Base-by-base conservation (phyloP, 2,888 invertebrate species). In the Drosophila subquinaria region DNA sequence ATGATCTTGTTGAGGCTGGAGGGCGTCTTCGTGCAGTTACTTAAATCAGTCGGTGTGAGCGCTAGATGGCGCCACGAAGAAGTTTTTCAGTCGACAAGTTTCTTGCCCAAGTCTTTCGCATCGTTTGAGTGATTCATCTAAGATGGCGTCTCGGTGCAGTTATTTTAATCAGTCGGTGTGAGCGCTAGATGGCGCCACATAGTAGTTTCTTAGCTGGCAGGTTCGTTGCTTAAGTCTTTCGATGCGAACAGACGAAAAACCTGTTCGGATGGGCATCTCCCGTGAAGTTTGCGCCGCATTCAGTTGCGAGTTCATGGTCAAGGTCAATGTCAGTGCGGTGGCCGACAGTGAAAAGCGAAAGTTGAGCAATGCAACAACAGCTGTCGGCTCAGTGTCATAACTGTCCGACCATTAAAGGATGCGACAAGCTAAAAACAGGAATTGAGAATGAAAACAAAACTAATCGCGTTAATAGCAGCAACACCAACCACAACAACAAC, bases 161-260 rank as follows among this genome's bases (percentile, higher is more conserved):
- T 8, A 30, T 30, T 4, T n/a, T 2, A 40, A 11, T 30, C 30
- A 30, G 30, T 30, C 8, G 8, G 8, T 2, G 30, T 30, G 30
- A 30, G 30, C 20, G 17, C 4, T 20, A 48, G 48, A 48, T 9
- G 48, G 48, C 48, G 48, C 33, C 15, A 17, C 10, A 48, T 3
- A 5, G 4, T 27, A 33, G 10, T 15, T 23, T 23, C 10, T 36
- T 23, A 15, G 35, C 36, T 23, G 69, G 38, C 73, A 71, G 75
- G 90, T 88, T 86, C 56, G 86, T 80, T 90, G 81, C 84, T 70
- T 72, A 81, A 86, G 82, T 86, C 88, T 79, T 89, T 81, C 69
- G 76, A 57, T 56, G 65, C 20, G 27, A 47, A 10, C 6, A 13
- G 30, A 13, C 6, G n/a, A 4, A 23, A 75, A 75, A 75, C 75